Base-by-base conservation (phyloP, 2,888 invertebrate genomes). In the Troglohyphantes excavatus region DNA sequence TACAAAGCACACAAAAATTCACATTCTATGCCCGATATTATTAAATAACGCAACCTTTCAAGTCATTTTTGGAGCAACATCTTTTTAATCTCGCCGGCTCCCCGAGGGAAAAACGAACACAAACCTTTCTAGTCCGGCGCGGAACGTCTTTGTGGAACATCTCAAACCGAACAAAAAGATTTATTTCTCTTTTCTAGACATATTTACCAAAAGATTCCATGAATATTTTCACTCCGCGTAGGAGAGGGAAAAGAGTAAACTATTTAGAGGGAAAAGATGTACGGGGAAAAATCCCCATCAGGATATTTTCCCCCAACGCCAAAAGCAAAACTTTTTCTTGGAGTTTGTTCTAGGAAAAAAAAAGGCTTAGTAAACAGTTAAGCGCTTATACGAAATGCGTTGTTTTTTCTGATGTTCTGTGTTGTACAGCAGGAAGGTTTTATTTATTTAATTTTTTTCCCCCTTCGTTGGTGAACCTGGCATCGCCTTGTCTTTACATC, bases 131-230 rank as follows among this genome's bases (percentile, higher is more conserved):
- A 53, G 46, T 73, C 73, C 46, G 6, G 17, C 46, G 13, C 17
- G 53, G 46, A 73, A 46, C 23, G 53, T 27, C 43, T 73, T 73
- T 73, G 21, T 23, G 53, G 46, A 73, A 73, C 73, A 26, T 73
- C 26, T 27, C 73, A 11, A 2, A 17, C 21, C 46, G 43, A 53
- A n/a, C 73, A 46, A 46, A 43, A 46, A 73, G 53, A 53, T 33
- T n/a, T 33, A 26, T 73, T 73, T 53, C 26, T 27, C 26, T 27
- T n/a, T 27, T 29, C 17, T 5, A 73, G 73, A 53, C 73, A 73
- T 53, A 73, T 73, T 73, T 73, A 53, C 53, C 73, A 17, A 53
- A 73, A 73, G 53, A 73, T 73, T 73, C 53, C 73, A 46, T 73
- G 73, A 73, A 53, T 73, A 73, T 73, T 73, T 73, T 73, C 53